These are phyloP conservation scores for Lycopodina hypogea DNA, from an alignment of 37 sponge, comb jelly and placozoan genomes.

Conservation along the genomic window DNA sequence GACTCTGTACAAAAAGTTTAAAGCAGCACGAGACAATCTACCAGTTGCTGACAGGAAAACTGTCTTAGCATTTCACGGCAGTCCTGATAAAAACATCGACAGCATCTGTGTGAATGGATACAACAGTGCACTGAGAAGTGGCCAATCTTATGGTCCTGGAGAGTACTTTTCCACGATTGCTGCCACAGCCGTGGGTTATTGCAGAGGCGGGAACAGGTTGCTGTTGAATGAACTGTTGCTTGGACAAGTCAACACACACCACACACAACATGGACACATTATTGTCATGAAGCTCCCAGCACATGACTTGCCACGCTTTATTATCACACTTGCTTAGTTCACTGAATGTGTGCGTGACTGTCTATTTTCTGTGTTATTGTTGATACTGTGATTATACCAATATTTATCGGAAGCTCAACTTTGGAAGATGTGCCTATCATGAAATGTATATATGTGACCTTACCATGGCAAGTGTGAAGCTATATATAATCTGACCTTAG, in stretches of 20 bases:
- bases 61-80: conserved; percentile 78
- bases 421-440: no score
- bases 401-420: no score
- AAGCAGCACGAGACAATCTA: conserved; percentile 27
- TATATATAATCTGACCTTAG: no score
- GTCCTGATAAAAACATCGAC: conserved; percentile 52
- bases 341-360: no score
- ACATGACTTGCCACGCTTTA: conserved; percentile 77
- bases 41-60: conserved; percentile 63
- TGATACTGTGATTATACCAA: no score
- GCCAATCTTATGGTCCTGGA: conserved; percentile 76
- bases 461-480: no score
- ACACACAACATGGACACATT: conserved; percentile 67
- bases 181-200: conserved; percentile 44
- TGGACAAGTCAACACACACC: conserved; percentile 51
- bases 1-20: conserved; percentile 55
- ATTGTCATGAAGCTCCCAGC: conserved; percentile 82
- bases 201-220: conserved; percentile 72
- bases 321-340: conserved; percentile 45
- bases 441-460: no score
- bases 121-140: conserved; percentile 43
- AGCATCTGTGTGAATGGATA: conserved; percentile 79
- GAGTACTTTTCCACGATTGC: conserved; percentile 81
- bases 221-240: conserved; percentile 77
- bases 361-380: no score